Evolutionary conservation across 1,140 invertebrate species (phyloP), one percentile per base, ranked within the genome.

Genomic region (Mycetomoellerius zeteki): DNA sequence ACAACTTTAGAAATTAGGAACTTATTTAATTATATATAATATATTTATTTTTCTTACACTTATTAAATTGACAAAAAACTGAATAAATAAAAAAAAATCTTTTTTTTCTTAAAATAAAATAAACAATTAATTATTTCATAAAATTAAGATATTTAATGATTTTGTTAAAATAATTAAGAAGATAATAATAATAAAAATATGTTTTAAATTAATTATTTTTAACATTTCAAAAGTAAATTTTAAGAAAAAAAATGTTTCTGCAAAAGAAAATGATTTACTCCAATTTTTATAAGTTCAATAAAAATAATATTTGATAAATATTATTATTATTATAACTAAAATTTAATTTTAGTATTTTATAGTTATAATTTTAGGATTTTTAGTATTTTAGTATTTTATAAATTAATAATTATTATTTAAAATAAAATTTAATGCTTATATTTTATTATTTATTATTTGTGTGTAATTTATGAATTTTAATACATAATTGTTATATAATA

Each of bases 241-340:
- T 2, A 56, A 16, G 3, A 50, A 30, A 5, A 30, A 5, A 71
- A 24, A 71, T 50, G 1, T 52, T 71, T 21, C 5, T 33, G 24
- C 33, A 47, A 3, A 10, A 50, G 33, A 58, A 14, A 67, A 37
- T 47, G 27, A 69, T 69, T 71, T 43, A 69, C 0, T 12, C 0
- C 19, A 71, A 52, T 72, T 10, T 52, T 72, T 72, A 52, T 72
- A 52, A 72, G 52, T 12, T n/a, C n/a, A 8, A 21, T 21, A 4
- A 47, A 43, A 69, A 30, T 30, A 69, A 43, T 69, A 21, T 3
- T 24, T 69, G 6, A 65, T 16, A 27, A 72, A 1, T 72, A 72
- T 19, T 72, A 3, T 30, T 30, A 30, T 30, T 30, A 30, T 30
- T 30, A 30, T 30, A 52, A 16, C 0, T 47, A 47, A 47, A 73